A percentile compares a stretch with the other conserved stretches of the same genome.
Evolutionary conservation across 2,888 invertebrate genomes (phyloP).

Genomic region (Oscheius onirici): DNA sequence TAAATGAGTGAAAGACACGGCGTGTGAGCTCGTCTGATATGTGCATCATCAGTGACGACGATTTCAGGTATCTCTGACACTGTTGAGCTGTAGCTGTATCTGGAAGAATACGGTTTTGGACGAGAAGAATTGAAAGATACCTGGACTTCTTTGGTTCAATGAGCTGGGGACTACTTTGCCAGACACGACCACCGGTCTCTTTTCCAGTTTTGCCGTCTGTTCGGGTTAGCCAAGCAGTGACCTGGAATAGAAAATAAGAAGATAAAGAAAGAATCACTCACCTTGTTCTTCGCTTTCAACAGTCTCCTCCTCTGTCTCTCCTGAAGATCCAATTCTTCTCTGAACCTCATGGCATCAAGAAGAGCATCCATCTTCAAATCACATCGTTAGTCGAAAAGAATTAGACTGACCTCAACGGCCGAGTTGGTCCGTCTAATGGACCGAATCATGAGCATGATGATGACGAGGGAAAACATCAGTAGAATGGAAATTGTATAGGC

Average conservation of each 20-base stretch:
- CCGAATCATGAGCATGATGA: conserved; percentile 67
- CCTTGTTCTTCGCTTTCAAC: conserved; percentile 45
- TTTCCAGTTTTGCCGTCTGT: conserved; percentile 37
- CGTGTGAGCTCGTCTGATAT: conserved; percentile 52
- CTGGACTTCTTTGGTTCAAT: conserved; percentile 39
- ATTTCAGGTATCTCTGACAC: conserved; percentile 67
- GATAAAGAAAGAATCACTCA: neutral
- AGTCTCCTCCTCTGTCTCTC: conserved; percentile 63
- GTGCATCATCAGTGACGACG: conserved; percentile 62
- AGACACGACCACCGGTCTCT: conserved; percentile 28
- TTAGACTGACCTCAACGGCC: conserved; percentile 47
- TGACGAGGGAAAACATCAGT: conserved; percentile 66
- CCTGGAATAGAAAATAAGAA: conserved; percentile 40
- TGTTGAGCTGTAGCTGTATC: conserved; percentile 50
- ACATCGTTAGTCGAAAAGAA: neutral
- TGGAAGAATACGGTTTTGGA: neutral
- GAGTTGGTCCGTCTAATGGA: conserved; percentile 63
- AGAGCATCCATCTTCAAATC: conserved; percentile 63
- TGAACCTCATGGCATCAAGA: conserved; percentile 68
- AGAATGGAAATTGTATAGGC: conserved; percentile 67
- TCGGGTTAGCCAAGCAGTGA: conserved; percentile 64
- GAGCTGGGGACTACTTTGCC: conserved; percentile 55
- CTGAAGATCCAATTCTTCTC: conserved; percentile 67
- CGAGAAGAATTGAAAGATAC: neutral
- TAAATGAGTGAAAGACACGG: conserved; percentile 66